A percentile compares a stretch with the other conserved stretches of the same genome.
phyloP scores from a whole-genome alignment of 2,113 vertebrate genomes.

The Brienomyrus brachyistius region DNA sequence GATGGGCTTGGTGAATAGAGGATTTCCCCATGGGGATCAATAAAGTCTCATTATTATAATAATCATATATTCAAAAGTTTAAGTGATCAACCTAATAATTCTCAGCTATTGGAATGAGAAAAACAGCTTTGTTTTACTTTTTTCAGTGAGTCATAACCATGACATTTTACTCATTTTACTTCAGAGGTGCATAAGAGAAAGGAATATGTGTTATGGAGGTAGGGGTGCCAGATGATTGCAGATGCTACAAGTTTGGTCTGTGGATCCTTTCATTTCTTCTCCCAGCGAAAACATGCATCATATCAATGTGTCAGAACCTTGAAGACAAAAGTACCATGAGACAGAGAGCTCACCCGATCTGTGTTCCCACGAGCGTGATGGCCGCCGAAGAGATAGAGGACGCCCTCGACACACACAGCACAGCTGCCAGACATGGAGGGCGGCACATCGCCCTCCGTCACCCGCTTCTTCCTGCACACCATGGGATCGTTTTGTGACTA shows the following conservation, averaged over 20 bases:
- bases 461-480: slow-evolving; percentile 69
- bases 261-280: background rate
- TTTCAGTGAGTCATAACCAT: background rate
- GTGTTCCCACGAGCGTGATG: slow-evolving; percentile 88
- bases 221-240: background rate
- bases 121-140: background rate
- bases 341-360: slow-evolving; percentile 68
- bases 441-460: slow-evolving; percentile 75
- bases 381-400: slow-evolving; percentile 88
- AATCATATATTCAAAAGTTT: background rate
- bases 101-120: background rate
- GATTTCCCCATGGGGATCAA: background rate
- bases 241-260: background rate
- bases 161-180: background rate
- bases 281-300: background rate
- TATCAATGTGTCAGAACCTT: background rate
- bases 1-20: background rate
- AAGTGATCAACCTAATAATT: background rate
- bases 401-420: slow-evolving; percentile 78
- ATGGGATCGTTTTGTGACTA: background rate
- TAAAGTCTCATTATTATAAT: background rate
- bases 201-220: background rate
- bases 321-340: background rate
- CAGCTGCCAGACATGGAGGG: slow-evolving; percentile 95
- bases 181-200: background rate